Evolutionary conservation across 2,888 invertebrate genomes (phyloP).

Genomic region (Hanleya hanleyi): DNA sequence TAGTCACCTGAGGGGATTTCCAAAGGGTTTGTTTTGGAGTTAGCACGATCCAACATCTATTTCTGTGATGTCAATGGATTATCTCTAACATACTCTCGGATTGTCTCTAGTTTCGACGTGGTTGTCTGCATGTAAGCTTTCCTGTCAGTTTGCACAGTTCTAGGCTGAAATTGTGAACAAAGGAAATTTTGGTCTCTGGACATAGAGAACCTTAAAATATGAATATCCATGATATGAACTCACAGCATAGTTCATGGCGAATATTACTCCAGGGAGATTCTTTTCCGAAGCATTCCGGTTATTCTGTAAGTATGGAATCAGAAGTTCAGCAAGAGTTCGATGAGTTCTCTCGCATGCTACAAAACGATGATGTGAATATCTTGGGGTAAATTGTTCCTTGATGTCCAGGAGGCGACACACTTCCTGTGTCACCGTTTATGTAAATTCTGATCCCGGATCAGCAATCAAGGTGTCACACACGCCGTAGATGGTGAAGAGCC

Average conservation of each 20-base stretch:
- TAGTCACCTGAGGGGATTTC: background rate
- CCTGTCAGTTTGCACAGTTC: background rate
- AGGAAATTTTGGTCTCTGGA: constrained; percentile 20
- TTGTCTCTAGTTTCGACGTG: background rate
- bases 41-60: constrained; percentile 7
- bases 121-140: constrained; percentile 6
- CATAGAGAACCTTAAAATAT: constrained; percentile 21
- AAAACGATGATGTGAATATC: constrained; percentile 36
- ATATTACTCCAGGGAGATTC: constrained; percentile 22
- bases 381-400: constrained; percentile 32
- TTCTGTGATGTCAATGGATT: constrained; percentile 1
- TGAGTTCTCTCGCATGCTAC: constrained; percentile 34
- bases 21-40: background rate
- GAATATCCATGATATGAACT: constrained; percentile 16
- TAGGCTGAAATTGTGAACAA: background rate
- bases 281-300: constrained; percentile 19
- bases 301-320: constrained; percentile 26
- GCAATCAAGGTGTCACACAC: too few relatives aligned
- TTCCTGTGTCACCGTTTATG: too few relatives aligned
- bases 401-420: constrained; percentile 22
- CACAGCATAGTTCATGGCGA: constrained; percentile 27
- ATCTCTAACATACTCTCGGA: background rate
- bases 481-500: too few relatives aligned
- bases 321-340: constrained; percentile 26
- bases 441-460: too few relatives aligned